Conservation (phyloP, 2,888 invertebrate genomes). For the Coecobrya sp. region DNA sequence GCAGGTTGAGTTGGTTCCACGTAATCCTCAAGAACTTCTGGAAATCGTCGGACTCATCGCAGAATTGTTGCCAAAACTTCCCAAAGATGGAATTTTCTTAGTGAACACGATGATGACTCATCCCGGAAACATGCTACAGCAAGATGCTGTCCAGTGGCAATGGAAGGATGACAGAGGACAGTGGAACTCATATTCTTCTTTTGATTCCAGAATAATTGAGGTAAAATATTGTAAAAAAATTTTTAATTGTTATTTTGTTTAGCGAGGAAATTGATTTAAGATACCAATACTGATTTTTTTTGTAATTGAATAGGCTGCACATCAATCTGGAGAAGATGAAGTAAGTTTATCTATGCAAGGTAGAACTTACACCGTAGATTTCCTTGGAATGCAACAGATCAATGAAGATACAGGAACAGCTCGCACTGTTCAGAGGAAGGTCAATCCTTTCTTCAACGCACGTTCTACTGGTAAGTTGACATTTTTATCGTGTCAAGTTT, state of each 20-base stretch:
- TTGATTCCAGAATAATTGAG: constrained; percentile 98
- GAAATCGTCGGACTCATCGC: constrained; percentile 99
- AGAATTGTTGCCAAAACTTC: constrained; percentile 98
- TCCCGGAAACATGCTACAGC: constrained; percentile 84
- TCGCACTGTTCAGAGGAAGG: constrained; percentile 95
- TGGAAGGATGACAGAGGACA: constrained; percentile 98
- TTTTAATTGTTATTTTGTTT: background rate
- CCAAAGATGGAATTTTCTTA: constrained; percentile 97
- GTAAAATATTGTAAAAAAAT: constrained; percentile 88
- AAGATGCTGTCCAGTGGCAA: constrained; percentile 96
- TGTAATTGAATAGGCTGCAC: constrained; percentile 91
- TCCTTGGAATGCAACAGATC: constrained; percentile 99
- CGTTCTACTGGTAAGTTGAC: constrained; percentile 77
- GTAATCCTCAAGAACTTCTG: constrained; percentile 98
- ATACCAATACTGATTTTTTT: background rate
- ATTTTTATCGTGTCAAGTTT: too few species aligned
- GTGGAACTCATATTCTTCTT: constrained; percentile 97
- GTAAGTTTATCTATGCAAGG: constrained; percentile 97
- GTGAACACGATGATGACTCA: constrained; percentile 92
- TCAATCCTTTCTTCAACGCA: constrained; percentile 86
- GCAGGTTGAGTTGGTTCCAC: constrained; percentile 94
- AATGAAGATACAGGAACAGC: constrained; percentile 99
- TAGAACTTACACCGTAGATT: constrained; percentile 98
- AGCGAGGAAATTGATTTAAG: too few species aligned
- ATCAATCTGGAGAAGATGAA: constrained; percentile 97